Conservation (phyloP, 2,888 invertebrate genomes). For the Synergus japonicus region DNA sequence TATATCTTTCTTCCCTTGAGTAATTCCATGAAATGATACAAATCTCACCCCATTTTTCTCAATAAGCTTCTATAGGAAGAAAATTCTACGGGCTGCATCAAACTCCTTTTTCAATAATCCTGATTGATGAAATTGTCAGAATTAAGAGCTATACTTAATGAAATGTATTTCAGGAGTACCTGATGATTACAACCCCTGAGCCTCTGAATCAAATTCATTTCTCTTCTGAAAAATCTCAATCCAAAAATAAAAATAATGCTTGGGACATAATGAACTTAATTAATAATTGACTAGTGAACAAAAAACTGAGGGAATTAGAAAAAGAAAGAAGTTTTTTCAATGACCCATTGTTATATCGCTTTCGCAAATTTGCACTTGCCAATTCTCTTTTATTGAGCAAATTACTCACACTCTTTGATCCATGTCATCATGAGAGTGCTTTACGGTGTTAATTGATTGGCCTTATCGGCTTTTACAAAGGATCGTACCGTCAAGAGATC, state of each 20-base stretch:
- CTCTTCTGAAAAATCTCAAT: no score
- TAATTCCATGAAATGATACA: background rate
- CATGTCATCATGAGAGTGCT: background rate
- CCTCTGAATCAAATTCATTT: background rate
- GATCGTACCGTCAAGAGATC: background rate
- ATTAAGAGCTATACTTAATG: conserved; percentile 4
- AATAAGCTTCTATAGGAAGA: conserved; percentile 10
- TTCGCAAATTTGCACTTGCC: no score
- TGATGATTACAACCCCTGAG: no score
- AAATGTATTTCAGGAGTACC: no score
- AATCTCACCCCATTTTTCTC: conserved; percentile 5
- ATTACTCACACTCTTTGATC: background rate
- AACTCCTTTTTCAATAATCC: conserved; percentile 4
- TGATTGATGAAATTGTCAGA: conserved; percentile 22
- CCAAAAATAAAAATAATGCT: no score
- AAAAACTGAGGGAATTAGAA: no score
- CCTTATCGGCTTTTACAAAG: background rate
- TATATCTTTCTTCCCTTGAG: no score
- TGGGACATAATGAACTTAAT: no score
- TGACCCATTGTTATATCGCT: no score
- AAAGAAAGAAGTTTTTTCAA: no score
- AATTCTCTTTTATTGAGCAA: background rate
- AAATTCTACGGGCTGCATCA: background rate
- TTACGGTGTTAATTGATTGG: background rate
- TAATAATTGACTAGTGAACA: no score